These are phyloP conservation scores for Cerceris ruficornis DNA, from an alignment of 2,888 invertebrate genomes.

Conservation along the genomic window DNA sequence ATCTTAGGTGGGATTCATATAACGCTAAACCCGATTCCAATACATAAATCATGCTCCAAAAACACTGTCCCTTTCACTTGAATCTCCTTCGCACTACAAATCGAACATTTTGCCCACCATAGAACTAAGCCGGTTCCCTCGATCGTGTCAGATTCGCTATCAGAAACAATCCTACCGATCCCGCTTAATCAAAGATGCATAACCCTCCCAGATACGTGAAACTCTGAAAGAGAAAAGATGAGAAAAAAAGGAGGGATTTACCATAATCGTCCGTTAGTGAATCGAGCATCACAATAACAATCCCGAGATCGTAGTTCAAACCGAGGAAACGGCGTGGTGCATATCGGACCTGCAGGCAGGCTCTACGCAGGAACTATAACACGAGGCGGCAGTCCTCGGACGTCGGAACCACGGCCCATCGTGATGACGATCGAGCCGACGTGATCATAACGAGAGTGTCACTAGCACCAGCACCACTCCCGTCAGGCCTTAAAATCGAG, in stretches of 20 bases:
- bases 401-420: constrained; percentile 6
- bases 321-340: constrained; percentile 37
- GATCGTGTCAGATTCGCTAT: too few species aligned
- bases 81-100: not conserved
- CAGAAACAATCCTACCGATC: too few species aligned
- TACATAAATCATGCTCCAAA: not conserved
- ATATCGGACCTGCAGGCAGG: constrained; percentile 4
- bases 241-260: constrained; percentile 52
- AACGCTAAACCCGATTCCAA: not conserved
- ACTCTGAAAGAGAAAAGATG: not conserved
- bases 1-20: not conserved
- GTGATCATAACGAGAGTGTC: constrained; percentile 11
- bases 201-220: not conserved
- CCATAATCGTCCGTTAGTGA: constrained; percentile 75
- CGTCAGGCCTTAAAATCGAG: not conserved
- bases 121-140: not conserved
- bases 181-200: not conserved
- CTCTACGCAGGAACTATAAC: constrained; percentile 4
- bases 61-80: constrained; percentile 7
- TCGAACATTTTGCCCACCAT: not conserved
- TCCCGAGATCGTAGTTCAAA: constrained; percentile 33
- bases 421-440: not conserved
- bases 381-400: constrained; percentile 1
- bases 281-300: constrained; percentile 75
- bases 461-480: constrained; percentile 11